A percentile compares a stretch with the other conserved stretches of the same genome.
Evolutionary conservation across 2,113 vertebrate species (phyloP).

Genomic region (Myanophis thanlyinensis): DNA sequence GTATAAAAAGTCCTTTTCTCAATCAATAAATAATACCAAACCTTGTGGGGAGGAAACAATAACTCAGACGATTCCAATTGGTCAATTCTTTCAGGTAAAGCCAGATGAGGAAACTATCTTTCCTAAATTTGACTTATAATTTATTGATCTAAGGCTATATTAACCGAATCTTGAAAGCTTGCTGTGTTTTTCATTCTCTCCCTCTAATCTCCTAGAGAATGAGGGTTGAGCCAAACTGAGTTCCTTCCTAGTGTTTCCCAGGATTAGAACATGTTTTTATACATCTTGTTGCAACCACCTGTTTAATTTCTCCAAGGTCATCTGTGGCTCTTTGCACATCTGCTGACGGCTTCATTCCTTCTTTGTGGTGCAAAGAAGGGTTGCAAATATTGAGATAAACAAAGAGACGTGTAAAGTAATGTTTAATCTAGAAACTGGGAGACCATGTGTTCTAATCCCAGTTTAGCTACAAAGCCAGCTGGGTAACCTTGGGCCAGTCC

Average conservation of each 20-base stretch:
- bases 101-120: neutral
- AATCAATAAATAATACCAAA: neutral
- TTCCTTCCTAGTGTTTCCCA: neutral
- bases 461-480: no score
- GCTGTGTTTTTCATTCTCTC: neutral
- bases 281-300: neutral
- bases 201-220: neutral
- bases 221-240: neutral
- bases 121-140: neutral
- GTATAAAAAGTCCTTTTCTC: neutral
- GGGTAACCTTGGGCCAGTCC: no score
- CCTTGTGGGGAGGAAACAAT: neutral
- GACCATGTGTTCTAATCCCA: no score
- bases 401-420: neutral
- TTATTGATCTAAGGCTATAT: neutral
- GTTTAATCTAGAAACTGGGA: no score
- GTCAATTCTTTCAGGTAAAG: neutral
- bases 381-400: neutral
- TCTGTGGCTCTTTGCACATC: neutral
- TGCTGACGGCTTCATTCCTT: neutral
- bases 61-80: neutral
- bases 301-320: neutral
- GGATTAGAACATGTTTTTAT: neutral
- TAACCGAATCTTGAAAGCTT: neutral
- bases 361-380: neutral